phyloP scores from a whole-genome alignment of 2,797 vertebrate species.

The Podargus strigoides region DNA sequence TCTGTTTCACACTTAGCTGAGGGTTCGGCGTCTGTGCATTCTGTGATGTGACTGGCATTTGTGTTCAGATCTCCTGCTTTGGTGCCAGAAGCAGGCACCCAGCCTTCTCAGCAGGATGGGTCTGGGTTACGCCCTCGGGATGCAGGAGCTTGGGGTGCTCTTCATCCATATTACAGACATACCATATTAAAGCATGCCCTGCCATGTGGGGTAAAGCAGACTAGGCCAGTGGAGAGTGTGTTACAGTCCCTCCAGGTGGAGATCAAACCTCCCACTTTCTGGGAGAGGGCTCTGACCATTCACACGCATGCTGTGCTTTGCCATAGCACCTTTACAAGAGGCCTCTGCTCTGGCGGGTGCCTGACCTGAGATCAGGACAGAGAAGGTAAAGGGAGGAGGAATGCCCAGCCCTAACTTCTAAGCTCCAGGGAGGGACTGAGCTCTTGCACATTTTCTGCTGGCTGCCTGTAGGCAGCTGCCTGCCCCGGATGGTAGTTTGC shows the following conservation, averaged over 20 bases:
- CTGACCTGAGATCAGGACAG: not conserved
- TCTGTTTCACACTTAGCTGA: not conserved
- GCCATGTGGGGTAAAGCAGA: not conserved
- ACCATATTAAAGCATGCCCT: not conserved
- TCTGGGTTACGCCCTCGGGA: not conserved
- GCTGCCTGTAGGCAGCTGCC: not conserved
- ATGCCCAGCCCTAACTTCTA: not conserved
- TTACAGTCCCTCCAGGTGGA: not conserved
- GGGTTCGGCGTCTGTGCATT: not conserved
- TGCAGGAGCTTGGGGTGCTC: not conserved
- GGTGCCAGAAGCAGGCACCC: not conserved
- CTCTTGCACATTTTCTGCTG: not conserved
- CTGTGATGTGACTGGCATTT: rapidly evolving
- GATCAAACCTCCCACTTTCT: not conserved
- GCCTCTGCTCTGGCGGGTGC: not conserved
- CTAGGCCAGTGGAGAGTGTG: not conserved
- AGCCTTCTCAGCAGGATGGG: rapidly evolving
- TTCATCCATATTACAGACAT: not conserved
- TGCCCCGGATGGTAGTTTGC: not conserved
- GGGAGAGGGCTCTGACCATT: not conserved
- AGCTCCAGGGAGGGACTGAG: not conserved
- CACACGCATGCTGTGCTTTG: rapidly evolving
- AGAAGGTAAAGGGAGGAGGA: not conserved
- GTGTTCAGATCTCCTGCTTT: not conserved
- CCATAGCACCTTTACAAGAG: not conserved